Percentiles rank a stretch among this genome's conserved stretches.
Evolutionary conservation across 2,888 invertebrate species (phyloP).

Genomic region (Platycheirus rosarum): DNA sequence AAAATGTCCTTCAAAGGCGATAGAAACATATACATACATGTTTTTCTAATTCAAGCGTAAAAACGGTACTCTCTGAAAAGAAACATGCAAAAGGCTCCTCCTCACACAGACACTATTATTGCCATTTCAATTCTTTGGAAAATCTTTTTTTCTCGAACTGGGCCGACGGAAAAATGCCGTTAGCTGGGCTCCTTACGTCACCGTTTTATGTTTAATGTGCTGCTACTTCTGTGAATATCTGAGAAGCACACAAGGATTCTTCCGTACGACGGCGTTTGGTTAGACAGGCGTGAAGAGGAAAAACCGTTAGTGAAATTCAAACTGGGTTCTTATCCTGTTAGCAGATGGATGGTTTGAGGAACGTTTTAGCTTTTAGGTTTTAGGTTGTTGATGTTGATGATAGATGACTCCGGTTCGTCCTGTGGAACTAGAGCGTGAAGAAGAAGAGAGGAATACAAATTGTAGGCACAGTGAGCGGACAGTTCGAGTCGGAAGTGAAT

Average conservation of each 20-base stretch:
- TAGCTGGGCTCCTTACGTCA: background rate
- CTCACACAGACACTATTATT: background rate
- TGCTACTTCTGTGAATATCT: background rate
- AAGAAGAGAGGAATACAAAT: slow-evolving; percentile 5
- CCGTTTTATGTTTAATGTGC: background rate
- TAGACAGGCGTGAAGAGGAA: background rate
- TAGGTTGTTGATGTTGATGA: background rate
- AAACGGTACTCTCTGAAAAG: background rate
- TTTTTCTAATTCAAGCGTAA: slow-evolving; percentile 25
- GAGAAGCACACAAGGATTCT: background rate
- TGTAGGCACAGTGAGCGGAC: slow-evolving; percentile 26
- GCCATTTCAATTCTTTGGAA: background rate
- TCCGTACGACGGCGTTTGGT: background rate
- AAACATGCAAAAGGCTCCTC: background rate
- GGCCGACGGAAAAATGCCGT: background rate
- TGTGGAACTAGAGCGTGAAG: slow-evolving; percentile 19
- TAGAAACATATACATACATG: no score
- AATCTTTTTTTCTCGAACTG: background rate
- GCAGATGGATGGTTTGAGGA: background rate
- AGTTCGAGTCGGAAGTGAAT: slow-evolving; percentile 45
- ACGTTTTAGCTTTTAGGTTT: background rate
- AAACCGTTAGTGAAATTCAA: background rate
- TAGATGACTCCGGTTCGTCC: background rate
- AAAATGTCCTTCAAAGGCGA: slow-evolving; percentile 26
- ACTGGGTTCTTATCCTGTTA: background rate